Evolutionary conservation across 2,888 invertebrate species (phyloP).

Genomic region (Amiota mariae): DNA sequence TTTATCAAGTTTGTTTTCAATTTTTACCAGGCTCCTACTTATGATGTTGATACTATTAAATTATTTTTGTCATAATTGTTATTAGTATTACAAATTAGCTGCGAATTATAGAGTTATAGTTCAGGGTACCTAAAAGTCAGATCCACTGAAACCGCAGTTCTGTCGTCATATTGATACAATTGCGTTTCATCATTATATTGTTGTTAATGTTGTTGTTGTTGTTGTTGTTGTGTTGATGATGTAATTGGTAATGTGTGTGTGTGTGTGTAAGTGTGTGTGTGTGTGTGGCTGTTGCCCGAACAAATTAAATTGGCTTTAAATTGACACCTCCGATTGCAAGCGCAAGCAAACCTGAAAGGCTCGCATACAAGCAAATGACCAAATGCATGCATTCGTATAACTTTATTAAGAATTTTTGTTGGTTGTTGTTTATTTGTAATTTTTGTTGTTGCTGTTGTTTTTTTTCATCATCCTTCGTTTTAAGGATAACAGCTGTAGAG

Average conservation of each 20-base stretch:
- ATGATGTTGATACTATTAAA: no score
- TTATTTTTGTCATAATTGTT: no score
- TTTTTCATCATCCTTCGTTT: constrained; percentile 3
- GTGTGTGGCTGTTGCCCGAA: constrained; percentile 45
- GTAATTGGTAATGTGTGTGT: constrained; percentile 31
- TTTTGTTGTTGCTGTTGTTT: neutral
- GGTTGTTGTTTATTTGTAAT: neutral
- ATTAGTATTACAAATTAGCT: no score
- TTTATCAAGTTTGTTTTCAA: no score
- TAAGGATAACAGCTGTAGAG: neutral
- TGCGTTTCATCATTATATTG: constrained; percentile 16
- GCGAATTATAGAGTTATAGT: no score
- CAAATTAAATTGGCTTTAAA: constrained; percentile 69
- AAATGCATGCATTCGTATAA: constrained; percentile 46
- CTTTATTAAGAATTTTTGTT: constrained; percentile 64
- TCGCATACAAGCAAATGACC: constrained; percentile 45
- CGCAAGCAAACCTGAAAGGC: constrained; percentile 44
- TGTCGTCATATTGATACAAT: no score
- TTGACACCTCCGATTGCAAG: constrained; percentile 66
- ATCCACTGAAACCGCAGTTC: no score
- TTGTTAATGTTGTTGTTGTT: constrained; percentile 24
- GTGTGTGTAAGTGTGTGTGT: constrained; percentile 44
- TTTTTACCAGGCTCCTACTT: no score
- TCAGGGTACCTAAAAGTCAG: no score
- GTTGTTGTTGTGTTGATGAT: constrained; percentile 37